phyloP scores from a whole-genome alignment of 2,113 vertebrate genomes.

The Psilopsiagon aurifrons region DNA sequence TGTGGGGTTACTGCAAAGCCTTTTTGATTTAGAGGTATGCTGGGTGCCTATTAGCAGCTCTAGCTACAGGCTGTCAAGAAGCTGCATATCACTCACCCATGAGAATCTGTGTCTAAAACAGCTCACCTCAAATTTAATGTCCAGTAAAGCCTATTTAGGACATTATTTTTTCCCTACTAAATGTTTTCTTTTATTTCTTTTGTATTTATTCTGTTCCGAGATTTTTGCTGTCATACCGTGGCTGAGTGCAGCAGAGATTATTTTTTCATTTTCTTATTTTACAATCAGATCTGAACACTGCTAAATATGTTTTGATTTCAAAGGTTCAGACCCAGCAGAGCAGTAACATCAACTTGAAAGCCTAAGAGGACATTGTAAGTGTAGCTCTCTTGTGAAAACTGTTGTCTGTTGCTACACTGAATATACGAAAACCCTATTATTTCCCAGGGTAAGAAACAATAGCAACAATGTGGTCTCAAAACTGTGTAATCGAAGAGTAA shows the following conservation, averaged over 20 bases:
- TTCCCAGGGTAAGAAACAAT: constrained; percentile 67
- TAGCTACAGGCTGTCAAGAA: background rate
- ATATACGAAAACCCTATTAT: constrained; percentile 65
- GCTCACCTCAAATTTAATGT: constrained; percentile 21
- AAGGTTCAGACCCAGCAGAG: background rate
- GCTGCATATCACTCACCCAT: background rate
- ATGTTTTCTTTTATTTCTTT: background rate
- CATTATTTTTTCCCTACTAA: background rate
- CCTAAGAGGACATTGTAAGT: background rate
- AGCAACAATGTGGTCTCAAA: constrained; percentile 57
- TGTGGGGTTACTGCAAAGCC: background rate
- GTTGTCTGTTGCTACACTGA: constrained; percentile 53
- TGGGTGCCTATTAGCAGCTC: background rate
- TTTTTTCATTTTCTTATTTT: background rate
- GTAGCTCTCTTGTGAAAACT: constrained; percentile 40
- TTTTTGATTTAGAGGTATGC: constrained; percentile 13
- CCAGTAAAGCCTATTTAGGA: constrained; percentile 25
- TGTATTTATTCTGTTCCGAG: background rate
- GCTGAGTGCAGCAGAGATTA: background rate
- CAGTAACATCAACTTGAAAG: constrained; percentile 5
- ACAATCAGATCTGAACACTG: background rate
- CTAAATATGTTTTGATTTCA: constrained; percentile 27
- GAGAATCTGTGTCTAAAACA: constrained; percentile 6
- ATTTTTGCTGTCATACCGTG: background rate
- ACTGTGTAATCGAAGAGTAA: constrained; percentile 68